Evolutionary conservation across 2,113 vertebrate species (phyloP), one percentile per base, ranked within the genome.

Genomic region (Stictonetta naevosa): DNA sequence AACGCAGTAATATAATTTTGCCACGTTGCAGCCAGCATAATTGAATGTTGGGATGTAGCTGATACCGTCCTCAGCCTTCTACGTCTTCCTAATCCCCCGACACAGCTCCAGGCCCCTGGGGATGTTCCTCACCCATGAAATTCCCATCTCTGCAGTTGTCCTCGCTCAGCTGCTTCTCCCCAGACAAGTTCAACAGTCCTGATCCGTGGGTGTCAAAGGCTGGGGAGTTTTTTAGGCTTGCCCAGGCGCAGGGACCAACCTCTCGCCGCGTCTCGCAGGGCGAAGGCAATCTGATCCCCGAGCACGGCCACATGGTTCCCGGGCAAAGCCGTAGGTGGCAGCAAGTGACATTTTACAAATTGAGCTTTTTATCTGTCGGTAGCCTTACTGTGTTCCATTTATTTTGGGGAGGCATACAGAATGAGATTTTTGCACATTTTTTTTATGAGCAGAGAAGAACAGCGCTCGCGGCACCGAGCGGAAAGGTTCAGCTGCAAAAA

Each of bases 1-100:
- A 55, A 42, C 2, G 42, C 0, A 1, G 14, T 3, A 29, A 67
- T 5, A 2, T 3, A 7, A 20, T 60, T 60, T 55, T 21, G 38
- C 44, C 59, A 20, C 31, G 5, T 15, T 10, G 28, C 21, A 31
- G 9, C 12, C 20, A 64, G 58, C 40, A 25, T 3, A 31, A 66
- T 18, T 15, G 17, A 34, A 68, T 5, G 14, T 20, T 52, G 1
- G 19, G 23, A 26, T 16, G 22, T 3, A 31, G 59, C 11, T 12
- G 66, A 40, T 12, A 5, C 62, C 50, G 26, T 17, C 23, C 29
- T 12, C 21, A 33, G 25, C 21, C 22, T 60, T 26, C 17, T n/a
- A 34, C 31, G 6, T 26, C 46, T 67, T 40, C 4, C 0, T 21
- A n/a, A 77, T 10, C 7, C n/a, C 34, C 2, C 2, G 29, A 58